Conservation (phyloP, 1,140 invertebrate genomes). For the Bombus vancouverensis region DNA sequence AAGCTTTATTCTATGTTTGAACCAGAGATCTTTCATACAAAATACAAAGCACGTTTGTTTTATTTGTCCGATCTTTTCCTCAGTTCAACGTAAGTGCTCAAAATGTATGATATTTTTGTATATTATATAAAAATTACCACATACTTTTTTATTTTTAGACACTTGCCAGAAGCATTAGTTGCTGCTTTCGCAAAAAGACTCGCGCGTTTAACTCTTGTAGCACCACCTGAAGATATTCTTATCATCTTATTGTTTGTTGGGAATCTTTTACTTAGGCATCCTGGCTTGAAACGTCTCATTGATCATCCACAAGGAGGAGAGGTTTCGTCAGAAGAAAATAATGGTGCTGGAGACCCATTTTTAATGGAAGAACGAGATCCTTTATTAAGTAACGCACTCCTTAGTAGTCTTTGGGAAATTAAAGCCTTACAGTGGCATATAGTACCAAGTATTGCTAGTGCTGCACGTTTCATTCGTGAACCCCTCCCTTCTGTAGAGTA, state of each 20-base stretch:
- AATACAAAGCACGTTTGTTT: conserved; percentile 93
- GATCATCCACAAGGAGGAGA: conserved; percentile 83
- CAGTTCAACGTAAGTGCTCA: conserved; percentile 91
- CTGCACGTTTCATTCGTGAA: conserved; percentile 87
- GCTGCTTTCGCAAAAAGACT: conserved; percentile 96
- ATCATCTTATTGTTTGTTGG: conserved; percentile 92
- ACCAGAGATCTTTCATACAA: conserved; percentile 94
- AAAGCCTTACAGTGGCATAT: conserved; percentile 89
- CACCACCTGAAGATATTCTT: conserved; percentile 90
- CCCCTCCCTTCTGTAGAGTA: conserved; percentile 87
- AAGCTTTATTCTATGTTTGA: conserved; percentile 97
- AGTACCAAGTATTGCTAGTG: conserved; percentile 87
- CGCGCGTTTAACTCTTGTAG: conserved; percentile 90
- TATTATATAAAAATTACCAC: not conserved
- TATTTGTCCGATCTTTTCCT: conserved; percentile 95
- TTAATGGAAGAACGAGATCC: conserved; percentile 91
- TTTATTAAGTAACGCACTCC: conserved; percentile 88
- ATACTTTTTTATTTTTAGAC: conserved; percentile 83
- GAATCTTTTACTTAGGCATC: conserved; percentile 94
- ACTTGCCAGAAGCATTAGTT: conserved; percentile 95
- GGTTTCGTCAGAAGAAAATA: conserved; percentile 60
- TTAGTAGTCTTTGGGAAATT: conserved; percentile 96
- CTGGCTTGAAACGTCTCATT: conserved; percentile 90
- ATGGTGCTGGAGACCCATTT: conserved; percentile 88
- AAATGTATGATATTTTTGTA: not conserved